Evolutionary conservation across 2,797 vertebrate species (phyloP).

Genomic region (Ctenopoma kingsleyae): DNA sequence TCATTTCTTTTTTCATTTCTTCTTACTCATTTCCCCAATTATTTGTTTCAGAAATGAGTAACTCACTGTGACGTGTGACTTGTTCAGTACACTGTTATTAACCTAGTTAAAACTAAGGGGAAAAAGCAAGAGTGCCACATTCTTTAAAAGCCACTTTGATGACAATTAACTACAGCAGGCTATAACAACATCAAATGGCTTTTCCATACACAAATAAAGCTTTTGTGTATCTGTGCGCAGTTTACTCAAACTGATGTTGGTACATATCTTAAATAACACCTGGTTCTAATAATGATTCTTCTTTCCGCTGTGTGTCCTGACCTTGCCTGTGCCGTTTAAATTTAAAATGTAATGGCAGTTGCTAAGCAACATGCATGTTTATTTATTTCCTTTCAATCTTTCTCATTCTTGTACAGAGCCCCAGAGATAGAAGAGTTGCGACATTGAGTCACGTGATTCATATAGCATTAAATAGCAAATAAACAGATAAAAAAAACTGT

Average conservation of each 20-base stretch:
- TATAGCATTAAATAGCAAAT: too few relatives aligned
- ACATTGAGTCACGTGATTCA: too few relatives aligned
- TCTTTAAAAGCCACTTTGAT: not conserved
- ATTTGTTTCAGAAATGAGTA: conserved; percentile 8
- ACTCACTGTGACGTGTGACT: not conserved
- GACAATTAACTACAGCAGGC: not conserved
- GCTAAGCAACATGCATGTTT: conserved; percentile 68
- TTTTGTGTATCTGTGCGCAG: not conserved
- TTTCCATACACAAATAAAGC: not conserved
- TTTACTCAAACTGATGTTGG: not conserved
- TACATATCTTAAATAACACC: not conserved
- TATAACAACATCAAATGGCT: not conserved
- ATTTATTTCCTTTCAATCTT: conserved; percentile 65
- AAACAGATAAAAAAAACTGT: too few relatives aligned
- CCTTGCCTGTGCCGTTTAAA: conserved; percentile 42
- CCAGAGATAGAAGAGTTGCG: too few relatives aligned
- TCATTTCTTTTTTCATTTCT: not conserved
- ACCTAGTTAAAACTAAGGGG: not conserved
- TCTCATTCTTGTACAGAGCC: conserved; percentile 29
- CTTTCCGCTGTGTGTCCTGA: conserved; percentile 28
- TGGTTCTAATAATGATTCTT: too few relatives aligned
- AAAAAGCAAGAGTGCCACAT: not conserved
- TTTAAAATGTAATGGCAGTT: conserved; percentile 51
- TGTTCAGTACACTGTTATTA: not conserved
- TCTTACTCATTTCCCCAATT: conserved; percentile 7